Conservation (phyloP, 2,888 invertebrate genomes). For the Auanema sp. region DNA sequence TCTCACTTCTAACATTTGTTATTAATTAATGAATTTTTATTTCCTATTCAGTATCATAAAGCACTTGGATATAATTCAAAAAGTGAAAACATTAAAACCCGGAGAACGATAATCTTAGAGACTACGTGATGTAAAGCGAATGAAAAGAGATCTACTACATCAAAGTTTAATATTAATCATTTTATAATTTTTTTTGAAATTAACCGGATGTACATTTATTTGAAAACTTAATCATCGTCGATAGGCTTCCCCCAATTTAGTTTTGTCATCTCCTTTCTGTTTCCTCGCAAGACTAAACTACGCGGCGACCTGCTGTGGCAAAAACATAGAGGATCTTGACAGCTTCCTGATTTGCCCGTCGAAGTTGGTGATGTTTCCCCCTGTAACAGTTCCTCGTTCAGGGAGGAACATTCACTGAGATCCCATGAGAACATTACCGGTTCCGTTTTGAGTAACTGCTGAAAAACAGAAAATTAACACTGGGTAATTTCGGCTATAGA, state of each 20-base stretch:
- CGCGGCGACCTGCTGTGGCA: slow-evolving; percentile 6
- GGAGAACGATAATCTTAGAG: too few species aligned
- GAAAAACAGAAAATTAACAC: background rate
- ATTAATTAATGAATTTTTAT: too few species aligned
- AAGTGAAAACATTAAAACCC: too few species aligned
- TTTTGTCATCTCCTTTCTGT: slow-evolving; percentile 4
- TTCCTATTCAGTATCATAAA: too few species aligned
- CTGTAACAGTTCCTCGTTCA: background rate
- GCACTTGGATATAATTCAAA: too few species aligned
- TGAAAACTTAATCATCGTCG: background rate
- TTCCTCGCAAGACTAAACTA: background rate
- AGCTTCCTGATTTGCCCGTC: background rate
- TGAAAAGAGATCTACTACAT: background rate
- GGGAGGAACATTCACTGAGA: slow-evolving; percentile 7
- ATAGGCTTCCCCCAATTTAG: slow-evolving; percentile 4
- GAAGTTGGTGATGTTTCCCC: too few species aligned
- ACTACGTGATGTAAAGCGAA: background rate
- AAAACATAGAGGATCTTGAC: slow-evolving; percentile 4
- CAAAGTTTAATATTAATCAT: background rate
- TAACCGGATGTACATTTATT: background rate
- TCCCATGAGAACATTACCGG: slow-evolving; percentile 11
- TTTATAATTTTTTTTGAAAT: background rate
- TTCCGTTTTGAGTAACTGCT: background rate
- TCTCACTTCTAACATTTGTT: background rate
- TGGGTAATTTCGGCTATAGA: background rate